Evolutionary conservation across 2,797 vertebrate genomes (phyloP), one percentile per base, ranked within the genome.

Genomic region (Rhynchonycteris naso): DNA sequence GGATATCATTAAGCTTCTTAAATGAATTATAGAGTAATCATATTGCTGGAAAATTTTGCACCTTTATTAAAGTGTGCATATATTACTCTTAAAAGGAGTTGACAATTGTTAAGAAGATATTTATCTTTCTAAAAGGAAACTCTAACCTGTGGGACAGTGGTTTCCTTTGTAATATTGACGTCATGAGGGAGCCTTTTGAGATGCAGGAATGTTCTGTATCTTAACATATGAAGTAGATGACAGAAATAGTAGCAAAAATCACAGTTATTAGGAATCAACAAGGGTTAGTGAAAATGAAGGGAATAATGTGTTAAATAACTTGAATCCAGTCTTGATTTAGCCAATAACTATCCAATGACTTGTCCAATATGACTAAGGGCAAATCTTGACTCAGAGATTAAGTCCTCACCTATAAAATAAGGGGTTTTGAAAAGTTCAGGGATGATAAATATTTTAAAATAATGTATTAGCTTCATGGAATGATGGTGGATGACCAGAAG

Each of bases 71-170:
- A 74, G 75, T 63, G 38, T 59, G 71, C 87, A 30, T 75, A 52
- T 88, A 82, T 91, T 88, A 81, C 38, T 75, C 54, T 93, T 93
- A 50, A 81, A 75, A 76, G 61, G 7, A 63, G 58, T 38, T 78
- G 24, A 43, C 30, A 69, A 24, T 63, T 87, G 22, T 14, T 35
- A 78, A 88, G 69, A 75, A 71, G 56, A 61, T 33, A 69, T 82
- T 86, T 66, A 30, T 61, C 43, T 90, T 56, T 24, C 68, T 85
- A 80, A 76, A 94, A 65, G 68, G 4, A 9, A 54, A 92, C 90
- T 65, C 18, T 56, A 80, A 66, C 16, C 61, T 58, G 24, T 24
- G 19, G 54, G n/a, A 90, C 15, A 22, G 8, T 50, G 52, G n/a
- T 72, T 91, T 85, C 43, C 33, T 82, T 68, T 54, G 35, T n/a